Evolutionary conservation across 2,113 vertebrate genomes (phyloP).

Genomic region (Nymphicus hollandicus): DNA sequence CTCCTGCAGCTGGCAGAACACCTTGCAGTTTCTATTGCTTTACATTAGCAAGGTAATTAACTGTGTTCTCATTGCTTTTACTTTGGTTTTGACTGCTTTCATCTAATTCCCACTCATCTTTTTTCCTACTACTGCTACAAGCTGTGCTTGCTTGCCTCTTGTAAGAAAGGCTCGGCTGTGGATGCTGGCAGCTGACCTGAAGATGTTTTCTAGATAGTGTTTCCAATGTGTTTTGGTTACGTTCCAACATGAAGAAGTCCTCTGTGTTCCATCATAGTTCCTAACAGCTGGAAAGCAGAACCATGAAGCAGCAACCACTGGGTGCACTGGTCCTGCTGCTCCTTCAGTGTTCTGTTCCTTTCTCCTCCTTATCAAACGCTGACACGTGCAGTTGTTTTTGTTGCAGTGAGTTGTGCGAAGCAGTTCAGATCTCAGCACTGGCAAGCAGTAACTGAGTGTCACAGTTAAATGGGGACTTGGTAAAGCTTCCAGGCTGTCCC

Average conservation of each 20-base stretch:
- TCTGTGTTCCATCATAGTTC: neutral
- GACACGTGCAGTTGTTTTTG: neutral
- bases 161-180: neutral
- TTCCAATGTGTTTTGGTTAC: neutral
- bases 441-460: neutral
- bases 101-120: neutral
- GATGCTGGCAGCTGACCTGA: neutral
- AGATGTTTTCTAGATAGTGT: neutral
- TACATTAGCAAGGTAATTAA: neutral
- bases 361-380: neutral
- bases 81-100: neutral
- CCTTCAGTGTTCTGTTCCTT: neutral
- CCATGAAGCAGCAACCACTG: neutral
- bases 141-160: neutral
- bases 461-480: neutral
- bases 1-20: neutral
- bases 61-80: neutral
- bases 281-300: neutral
- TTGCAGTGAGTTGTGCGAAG: neutral
- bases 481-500: neutral
- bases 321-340: neutral
- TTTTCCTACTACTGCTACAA: neutral
- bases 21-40: neutral
- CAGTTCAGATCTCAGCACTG: neutral
- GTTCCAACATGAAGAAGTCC: neutral